Base-by-base conservation (phyloP, 2,888 invertebrate species). In the Limnephilus rhombicus region DNA sequence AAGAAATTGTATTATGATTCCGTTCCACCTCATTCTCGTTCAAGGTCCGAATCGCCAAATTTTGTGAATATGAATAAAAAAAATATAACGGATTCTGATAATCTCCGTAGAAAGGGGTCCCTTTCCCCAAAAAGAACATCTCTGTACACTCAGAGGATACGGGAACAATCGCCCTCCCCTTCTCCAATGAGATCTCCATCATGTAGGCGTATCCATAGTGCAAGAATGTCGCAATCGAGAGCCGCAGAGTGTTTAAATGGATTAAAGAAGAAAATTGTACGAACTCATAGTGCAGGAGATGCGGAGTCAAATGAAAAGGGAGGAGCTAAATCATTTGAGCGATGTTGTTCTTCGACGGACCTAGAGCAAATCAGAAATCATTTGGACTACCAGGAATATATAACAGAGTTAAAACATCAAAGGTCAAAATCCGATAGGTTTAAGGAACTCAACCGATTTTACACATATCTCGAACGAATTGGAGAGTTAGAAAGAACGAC, bases 401-500 rank as follows among this genome's bases (percentile, higher is more conserved):
- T 98, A 86, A 95, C 96, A 53, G 97, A 97, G 94, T 95, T 98
- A 94, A 95, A 97, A 94, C 97, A 97, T 92, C 96, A 97, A 3
- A 97, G 97, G 94, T 96, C 96, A 90, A 97, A 97, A 95, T 98
- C 98, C 0, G 98, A 98, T 92, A 97, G 98, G 93, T 99, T 99
- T 95, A 97, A 97, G 89, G 98, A 98, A 94, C 96, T 99, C 1
- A 98, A 98, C 94, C 97, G 98, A 91, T 98, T 99, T 95, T 99
- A 99, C 94, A 96, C 97, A 68, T 98, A 98, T 94, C 96, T 99
- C 93, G 99, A 99, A 95, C 97, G 98, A 94, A 97, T 99, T 89
- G 98, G 98, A 0, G 97, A 98, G 94, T 95, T 99, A 92, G 98
- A 99, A 95, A 97, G 97, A 94, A 97, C 97, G 0, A 98, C 98